phyloP scores from a whole-genome alignment of 2,797 vertebrate species.

The Mus caroli region DNA sequence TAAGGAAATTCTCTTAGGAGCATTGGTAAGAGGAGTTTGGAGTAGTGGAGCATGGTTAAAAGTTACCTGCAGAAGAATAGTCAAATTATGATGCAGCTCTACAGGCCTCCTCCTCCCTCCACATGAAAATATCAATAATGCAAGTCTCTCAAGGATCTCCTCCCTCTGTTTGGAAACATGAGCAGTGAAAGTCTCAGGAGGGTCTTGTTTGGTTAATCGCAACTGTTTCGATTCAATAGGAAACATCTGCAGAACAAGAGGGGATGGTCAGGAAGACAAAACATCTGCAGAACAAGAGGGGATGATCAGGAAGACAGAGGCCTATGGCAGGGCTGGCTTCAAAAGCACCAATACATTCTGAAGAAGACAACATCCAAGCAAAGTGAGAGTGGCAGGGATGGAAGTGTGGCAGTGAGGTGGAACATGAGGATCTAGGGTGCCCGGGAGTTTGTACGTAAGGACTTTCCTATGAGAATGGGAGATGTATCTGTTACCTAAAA shows the following conservation, averaged over 20 bases:
- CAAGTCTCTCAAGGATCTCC: neutral
- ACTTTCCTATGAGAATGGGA: neutral
- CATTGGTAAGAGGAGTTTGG: neutral
- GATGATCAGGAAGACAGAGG: neutral
- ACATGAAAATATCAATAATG: neutral
- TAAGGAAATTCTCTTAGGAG: neutral
- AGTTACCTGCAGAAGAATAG: neutral
- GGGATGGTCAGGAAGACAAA: neutral
- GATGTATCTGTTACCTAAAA: neutral
- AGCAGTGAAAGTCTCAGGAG: neutral
- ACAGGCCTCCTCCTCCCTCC: neutral
- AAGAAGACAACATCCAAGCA: neutral
- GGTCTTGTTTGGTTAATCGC: neutral
- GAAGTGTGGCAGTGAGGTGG: neutral
- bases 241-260: neutral
- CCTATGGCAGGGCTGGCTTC: neutral
- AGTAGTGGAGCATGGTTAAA: neutral
- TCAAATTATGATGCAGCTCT: no score
- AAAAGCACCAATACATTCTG: neutral
- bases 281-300: no score
- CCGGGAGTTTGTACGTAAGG: neutral
- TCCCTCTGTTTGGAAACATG: neutral
- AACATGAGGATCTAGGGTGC: neutral
- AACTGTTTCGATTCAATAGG: neutral
- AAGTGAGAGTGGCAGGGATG: neutral